Evolutionary conservation across 2,113 vertebrate genomes (phyloP).

Genomic region (Colistium nudipinnis): DNA sequence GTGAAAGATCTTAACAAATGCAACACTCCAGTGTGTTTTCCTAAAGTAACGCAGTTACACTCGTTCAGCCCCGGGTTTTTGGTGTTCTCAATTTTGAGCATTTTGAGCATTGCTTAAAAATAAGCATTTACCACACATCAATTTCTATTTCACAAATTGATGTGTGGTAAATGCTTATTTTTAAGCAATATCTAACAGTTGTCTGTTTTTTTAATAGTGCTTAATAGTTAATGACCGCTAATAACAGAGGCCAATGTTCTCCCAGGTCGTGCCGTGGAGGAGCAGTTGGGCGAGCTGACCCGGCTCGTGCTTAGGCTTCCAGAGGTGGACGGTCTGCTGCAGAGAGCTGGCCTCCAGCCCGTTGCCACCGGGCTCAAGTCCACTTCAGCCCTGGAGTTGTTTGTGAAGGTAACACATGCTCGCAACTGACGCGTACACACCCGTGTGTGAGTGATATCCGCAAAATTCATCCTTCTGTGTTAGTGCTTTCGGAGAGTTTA

Average conservation of each 20-base stretch:
- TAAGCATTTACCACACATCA: too few species aligned
- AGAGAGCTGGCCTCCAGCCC: conserved; percentile 77
- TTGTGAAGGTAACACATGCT: conserved; percentile 87
- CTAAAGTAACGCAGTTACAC: too few species aligned
- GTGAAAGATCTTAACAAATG: background rate
- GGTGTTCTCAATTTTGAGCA: too few species aligned
- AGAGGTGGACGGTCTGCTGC: conserved; percentile 88
- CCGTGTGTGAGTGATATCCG: background rate
- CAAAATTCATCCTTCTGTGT: background rate
- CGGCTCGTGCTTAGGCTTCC: conserved; percentile 89
- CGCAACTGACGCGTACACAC: background rate
- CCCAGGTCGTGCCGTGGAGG: conserved; percentile 83
- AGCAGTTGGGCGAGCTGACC: conserved; percentile 91
- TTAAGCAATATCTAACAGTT: too few species aligned
- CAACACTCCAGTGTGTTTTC: background rate
- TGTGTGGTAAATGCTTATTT: too few species aligned
- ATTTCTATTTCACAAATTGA: too few species aligned
- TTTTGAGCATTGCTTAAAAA: too few species aligned
- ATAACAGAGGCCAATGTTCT: background rate
- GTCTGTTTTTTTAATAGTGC: too few species aligned
- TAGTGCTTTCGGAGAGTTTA: background rate
- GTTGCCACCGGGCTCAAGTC: conserved; percentile 81
- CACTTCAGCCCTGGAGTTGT: conserved; percentile 83
- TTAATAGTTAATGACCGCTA: too few species aligned
- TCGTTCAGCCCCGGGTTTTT: too few species aligned